A percentile compares a stretch with the other conserved stretches of the same genome.
These are phyloP conservation scores for Brachionus asplanchnoidis DNA, from an alignment of 1,140 invertebrate genomes.

Conservation along the genomic window DNA sequence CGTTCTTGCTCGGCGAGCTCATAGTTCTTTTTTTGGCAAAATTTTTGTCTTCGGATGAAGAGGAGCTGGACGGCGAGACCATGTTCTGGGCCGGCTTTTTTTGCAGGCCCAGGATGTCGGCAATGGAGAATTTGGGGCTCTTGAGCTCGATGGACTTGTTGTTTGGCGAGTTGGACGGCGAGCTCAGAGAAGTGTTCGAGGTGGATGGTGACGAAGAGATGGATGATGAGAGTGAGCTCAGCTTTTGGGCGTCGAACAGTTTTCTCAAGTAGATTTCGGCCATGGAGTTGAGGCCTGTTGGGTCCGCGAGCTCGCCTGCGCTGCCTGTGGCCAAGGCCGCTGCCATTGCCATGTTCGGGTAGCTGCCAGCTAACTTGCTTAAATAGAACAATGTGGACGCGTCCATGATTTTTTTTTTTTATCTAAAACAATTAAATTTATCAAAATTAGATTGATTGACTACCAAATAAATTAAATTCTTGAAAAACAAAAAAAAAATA, in stretches of 20 bases:
- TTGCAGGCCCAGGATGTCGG: not conserved
- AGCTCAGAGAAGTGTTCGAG: not conserved
- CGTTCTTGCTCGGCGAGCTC: not conserved
- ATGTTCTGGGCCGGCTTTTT: not conserved
- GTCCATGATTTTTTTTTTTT: slow-evolving; percentile 14
- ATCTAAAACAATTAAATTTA: slow-evolving; percentile 21
- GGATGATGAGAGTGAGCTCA: not conserved
- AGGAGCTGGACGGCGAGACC: not conserved
- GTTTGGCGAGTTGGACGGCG: not conserved
- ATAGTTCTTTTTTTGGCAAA: not conserved
- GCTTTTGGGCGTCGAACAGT: not conserved
- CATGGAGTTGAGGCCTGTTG: not conserved
- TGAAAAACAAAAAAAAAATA: not conserved
- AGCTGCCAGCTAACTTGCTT: slow-evolving; percentile 30
- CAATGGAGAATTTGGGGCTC: slow-evolving; percentile 4
- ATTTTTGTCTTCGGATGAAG: not conserved
- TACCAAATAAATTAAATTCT: slow-evolving; percentile 15
- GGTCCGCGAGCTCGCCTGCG: not conserved
- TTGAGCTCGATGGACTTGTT: not conserved
- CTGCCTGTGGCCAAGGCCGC: not conserved
- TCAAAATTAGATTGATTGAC: slow-evolving; percentile 10
- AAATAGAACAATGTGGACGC: slow-evolving; percentile 40
- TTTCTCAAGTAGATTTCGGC: slow-evolving; percentile 30
- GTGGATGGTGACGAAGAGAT: not conserved
- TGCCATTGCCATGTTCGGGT: slow-evolving; percentile 29